Conservation (phyloP, 2,797 vertebrate genomes). For the Siniperca undulata region DNA sequence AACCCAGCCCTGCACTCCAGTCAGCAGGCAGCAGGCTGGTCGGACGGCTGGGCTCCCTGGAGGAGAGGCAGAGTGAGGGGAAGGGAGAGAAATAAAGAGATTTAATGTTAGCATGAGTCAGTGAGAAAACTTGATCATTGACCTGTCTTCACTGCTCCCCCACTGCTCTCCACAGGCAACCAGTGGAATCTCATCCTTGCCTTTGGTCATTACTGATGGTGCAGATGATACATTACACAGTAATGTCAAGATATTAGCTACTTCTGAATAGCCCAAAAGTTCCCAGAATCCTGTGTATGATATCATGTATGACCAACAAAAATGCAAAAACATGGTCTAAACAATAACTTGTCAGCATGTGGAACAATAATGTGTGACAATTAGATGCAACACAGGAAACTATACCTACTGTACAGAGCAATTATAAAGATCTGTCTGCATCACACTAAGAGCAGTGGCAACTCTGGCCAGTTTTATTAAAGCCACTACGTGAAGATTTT, state of each 20-base stretch:
- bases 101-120: constrained; percentile 48
- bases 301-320: constrained; percentile 2
- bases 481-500: neutral
- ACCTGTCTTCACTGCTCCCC: constrained; percentile 23
- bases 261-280: constrained; percentile 28
- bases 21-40: constrained; percentile 88
- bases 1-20: constrained; percentile 78
- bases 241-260: constrained; percentile 36
- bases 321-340: constrained; percentile 11
- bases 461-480: neutral
- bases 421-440: neutral
- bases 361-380: constrained; percentile 1
- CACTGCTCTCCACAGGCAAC: constrained; percentile 39
- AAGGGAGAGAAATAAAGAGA: constrained; percentile 48
- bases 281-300: constrained; percentile 18
- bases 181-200: constrained; percentile 22
- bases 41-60: constrained; percentile 87
- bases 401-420: neutral
- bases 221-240: constrained; percentile 43
- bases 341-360: constrained; percentile 7
- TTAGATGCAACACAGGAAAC: constrained; percentile 5
- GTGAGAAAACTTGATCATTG: constrained; percentile 48
- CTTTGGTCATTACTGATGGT: constrained; percentile 27
- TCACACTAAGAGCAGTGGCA: neutral
- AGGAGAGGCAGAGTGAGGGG: constrained; percentile 49